These are phyloP conservation scores for Okamejei kenojei DNA, from an alignment of 2,797 vertebrate genomes.

Conservation along the genomic window DNA sequence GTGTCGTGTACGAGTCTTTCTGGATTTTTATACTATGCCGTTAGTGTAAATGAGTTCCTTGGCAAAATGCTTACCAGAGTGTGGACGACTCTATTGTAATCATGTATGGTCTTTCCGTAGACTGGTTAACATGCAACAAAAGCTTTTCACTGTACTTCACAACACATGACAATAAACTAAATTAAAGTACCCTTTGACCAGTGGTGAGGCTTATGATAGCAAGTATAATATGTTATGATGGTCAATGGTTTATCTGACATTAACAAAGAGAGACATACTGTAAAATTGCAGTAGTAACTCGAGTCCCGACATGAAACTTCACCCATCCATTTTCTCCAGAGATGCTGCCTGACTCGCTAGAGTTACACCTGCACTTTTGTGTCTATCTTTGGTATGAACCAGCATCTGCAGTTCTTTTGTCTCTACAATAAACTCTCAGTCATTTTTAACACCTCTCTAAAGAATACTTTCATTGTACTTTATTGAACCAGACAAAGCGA, in stretches of 20 bases:
- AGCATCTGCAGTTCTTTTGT: too few species aligned
- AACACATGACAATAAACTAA: too few species aligned
- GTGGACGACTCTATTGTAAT: too few species aligned
- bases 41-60: neutral
- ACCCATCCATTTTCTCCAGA: too few species aligned
- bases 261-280: neutral
- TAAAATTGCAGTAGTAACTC: too few species aligned
- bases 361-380: too few species aligned
- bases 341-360: too few species aligned
- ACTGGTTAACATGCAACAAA: too few species aligned
- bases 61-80: neutral
- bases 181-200: neutral
- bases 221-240: neutral
- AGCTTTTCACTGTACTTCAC: too few species aligned
- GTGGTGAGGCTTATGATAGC: neutral
- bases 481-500: neutral
- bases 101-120: too few species aligned
- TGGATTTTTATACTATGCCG: neutral
- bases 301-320: too few species aligned
- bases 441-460: neutral
- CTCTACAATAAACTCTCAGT: neutral
- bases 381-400: too few species aligned
- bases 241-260: neutral
- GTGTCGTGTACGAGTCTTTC: neutral
- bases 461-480: neutral